A percentile compares a stretch with the other conserved stretches of the same genome.
Evolutionary conservation across 2,113 vertebrate genomes (phyloP).

Genomic region (human (Homo sapiens)): GRCh38 chr15:83668001-83668500

Average conservation of each 20-base stretch:
- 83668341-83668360: not conserved
- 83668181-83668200: not conserved
- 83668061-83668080: no score
- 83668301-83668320: not conserved
- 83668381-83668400: not conserved
- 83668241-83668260: not conserved
- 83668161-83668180: not conserved
- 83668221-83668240: not conserved
- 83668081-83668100: not conserved
- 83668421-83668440: not conserved
- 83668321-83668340: not conserved
- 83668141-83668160: no score
- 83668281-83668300: not conserved
- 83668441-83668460: not conserved
- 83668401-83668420: not conserved
- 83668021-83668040: not conserved
- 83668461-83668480: not conserved
- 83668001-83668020: no score
- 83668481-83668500: not conserved
- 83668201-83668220: not conserved
- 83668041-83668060: not conserved
- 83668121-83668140: not conserved
- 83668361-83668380: not conserved
- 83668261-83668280: not conserved
- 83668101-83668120: not conserved